phyloP scores from a whole-genome alignment of 2,888 invertebrate genomes.

The Archaeoteleia sp. region DNA sequence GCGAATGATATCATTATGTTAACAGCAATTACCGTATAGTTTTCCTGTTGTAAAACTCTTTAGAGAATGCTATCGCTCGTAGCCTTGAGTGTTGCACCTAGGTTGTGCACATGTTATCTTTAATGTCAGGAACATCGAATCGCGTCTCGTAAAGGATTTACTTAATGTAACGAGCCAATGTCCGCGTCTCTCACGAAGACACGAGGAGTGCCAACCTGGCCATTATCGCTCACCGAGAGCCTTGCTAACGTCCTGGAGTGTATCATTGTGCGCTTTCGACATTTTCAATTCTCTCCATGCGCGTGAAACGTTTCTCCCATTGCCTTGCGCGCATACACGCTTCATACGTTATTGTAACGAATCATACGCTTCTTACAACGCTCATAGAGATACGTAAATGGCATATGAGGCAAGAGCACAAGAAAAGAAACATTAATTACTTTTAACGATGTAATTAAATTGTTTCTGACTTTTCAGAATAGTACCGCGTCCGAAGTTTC shows the following conservation, averaged over 20 bases:
- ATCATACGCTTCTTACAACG: slow-evolving; percentile 8
- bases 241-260: slow-evolving; percentile 22
- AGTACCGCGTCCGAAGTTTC: no score
- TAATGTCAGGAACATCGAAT: slow-evolving; percentile 49
- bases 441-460: slow-evolving; percentile 14
- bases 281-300: slow-evolving; percentile 35
- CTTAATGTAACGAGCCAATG: slow-evolving; percentile 57
- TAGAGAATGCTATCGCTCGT: slow-evolving; percentile 30
- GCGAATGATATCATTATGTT: slow-evolving; percentile 20
- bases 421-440: slow-evolving; percentile 20
- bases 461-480: slow-evolving; percentile 14
- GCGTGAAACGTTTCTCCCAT: slow-evolving; percentile 25
- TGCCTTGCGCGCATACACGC: slow-evolving; percentile 14
- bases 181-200: slow-evolving; percentile 52
- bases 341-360: slow-evolving; percentile 34
- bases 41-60: slow-evolving; percentile 11
- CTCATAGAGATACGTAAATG: slow-evolving; percentile 20
- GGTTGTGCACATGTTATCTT: slow-evolving; percentile 41
- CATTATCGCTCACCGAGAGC: slow-evolving; percentile 46
- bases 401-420: not conserved
- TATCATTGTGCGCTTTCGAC: slow-evolving; percentile 47
- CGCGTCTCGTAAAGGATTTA: slow-evolving; percentile 54
- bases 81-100: slow-evolving; percentile 41
- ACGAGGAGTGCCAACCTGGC: slow-evolving; percentile 52
- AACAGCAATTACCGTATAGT: slow-evolving; percentile 31